Evolutionary conservation across 2,888 invertebrate genomes (phyloP), one percentile per base, ranked within the genome.

Genomic region (Conomelus anceps): DNA sequence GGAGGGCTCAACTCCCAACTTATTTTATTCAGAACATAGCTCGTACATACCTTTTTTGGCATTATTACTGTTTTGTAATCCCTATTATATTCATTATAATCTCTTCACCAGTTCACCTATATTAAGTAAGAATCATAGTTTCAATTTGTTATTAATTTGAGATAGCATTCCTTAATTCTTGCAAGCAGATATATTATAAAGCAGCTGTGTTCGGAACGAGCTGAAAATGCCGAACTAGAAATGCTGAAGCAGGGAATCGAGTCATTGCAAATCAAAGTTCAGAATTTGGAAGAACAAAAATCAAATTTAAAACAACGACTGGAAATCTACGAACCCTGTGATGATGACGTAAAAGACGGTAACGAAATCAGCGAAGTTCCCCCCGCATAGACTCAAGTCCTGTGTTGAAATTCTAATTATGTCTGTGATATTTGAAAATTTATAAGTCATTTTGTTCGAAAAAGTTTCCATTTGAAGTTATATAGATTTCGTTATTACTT

Each of bases 261-360:
- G 86, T 95, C 95, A 85, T 94, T 95, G 1, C 94, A 94, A 91
- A 94, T 94, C 23, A 94, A 95, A 89, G 95, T 96, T 90, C 94
- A 94, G 11, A 95, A 95, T 92, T 92, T 96, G 7, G 95, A 96
- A 93, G 94, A 95, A 24, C 95, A 96, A 93, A 94, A 89, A 20
- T 34, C 87, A 22, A 84, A 88, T 29, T 89, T 91, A 22, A 90
- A 90, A 34, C 88, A 90, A 22, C 90, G 90, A 23, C 63, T 90
- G 22, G 89, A 86, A 20, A 87, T 86, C 87, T 90, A 90, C 34
- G 91, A 91, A 24, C 89, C 88, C 20, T 22, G 88, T n/a, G 89
- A 89, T 63, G 89, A 90, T 17, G 88, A 34, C 34, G 89, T 88
- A 23, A 88, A 89, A 84, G 89, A 23, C 11, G 85, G 26, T 7